phyloP scores from a whole-genome alignment of 1,140 invertebrate genomes.

The Macrostomum lignano region DNA sequence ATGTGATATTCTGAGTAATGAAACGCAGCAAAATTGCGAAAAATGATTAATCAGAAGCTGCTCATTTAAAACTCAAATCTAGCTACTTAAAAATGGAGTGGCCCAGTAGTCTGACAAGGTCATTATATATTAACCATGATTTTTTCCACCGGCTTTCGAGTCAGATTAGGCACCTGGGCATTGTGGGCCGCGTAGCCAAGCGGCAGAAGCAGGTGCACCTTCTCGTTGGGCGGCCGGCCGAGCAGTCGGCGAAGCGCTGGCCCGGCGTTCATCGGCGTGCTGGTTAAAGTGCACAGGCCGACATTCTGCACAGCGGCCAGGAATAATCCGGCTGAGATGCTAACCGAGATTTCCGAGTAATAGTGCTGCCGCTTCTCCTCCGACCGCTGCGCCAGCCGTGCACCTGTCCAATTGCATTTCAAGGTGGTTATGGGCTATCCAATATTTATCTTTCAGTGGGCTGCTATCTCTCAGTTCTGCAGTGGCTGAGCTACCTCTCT shows the following conservation, averaged over 20 bases:
- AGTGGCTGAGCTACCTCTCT: too few relatives aligned
- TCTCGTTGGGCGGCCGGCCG: conserved; percentile 43
- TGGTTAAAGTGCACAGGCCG: conserved; percentile 50
- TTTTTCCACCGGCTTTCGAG: conserved; percentile 41
- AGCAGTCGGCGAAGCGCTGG: conserved; percentile 41
- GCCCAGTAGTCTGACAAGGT: too few relatives aligned
- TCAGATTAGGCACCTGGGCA: conserved; percentile 44
- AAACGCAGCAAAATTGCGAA: too few relatives aligned
- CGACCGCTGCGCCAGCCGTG: too few relatives aligned
- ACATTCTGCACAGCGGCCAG: conserved; percentile 53
- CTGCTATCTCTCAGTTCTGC: too few relatives aligned
- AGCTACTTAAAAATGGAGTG: too few relatives aligned
- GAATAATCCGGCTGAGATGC: conserved; percentile 48
- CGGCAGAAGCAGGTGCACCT: conserved; percentile 46
- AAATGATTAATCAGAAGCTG: too few relatives aligned
- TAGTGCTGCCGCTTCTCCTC: conserved; percentile 62
- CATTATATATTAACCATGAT: conserved; percentile 41
- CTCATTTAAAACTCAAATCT: too few relatives aligned
- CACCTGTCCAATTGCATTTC: too few relatives aligned
- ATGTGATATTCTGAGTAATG: too few relatives aligned
- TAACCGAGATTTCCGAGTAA: conserved; percentile 57
- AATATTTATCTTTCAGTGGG: too few relatives aligned
- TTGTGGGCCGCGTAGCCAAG: conserved; percentile 48
- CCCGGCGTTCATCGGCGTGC: conserved; percentile 60
- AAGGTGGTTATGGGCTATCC: too few relatives aligned